Conservation (phyloP, 2,113 vertebrate species). For the Sinocyclocheilus grahami region DNA sequence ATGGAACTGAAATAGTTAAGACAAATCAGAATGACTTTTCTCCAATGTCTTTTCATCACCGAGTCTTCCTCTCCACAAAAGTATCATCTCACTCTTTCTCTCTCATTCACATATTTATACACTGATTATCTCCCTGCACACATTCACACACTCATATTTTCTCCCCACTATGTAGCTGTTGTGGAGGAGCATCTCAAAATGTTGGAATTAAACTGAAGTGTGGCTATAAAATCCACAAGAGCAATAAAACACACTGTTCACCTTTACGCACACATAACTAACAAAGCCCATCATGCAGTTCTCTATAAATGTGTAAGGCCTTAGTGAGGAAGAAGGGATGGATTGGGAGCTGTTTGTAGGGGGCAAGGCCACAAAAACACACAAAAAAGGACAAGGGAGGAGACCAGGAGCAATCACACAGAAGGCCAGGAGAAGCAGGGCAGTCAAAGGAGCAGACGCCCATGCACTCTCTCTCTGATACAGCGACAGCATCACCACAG, state of each 20-base stretch:
- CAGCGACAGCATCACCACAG: slow-evolving; percentile 21
- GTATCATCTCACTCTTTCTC: neutral
- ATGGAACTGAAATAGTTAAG: no score
- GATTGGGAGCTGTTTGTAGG: neutral
- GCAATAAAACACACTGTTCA: slow-evolving; percentile 39
- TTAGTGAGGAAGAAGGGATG: neutral
- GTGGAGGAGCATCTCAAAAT: neutral
- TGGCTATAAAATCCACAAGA: slow-evolving; percentile 44
- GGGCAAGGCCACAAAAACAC: slow-evolving; percentile 1
- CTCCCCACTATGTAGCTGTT: neutral
- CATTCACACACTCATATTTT: neutral
- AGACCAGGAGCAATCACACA: slow-evolving; percentile 15
- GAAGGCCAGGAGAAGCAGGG: slow-evolving; percentile 42
- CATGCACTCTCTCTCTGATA: slow-evolving; percentile 35
- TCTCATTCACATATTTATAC: neutral
- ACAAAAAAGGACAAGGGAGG: neutral
- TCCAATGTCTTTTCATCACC: neutral
- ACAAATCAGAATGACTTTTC: neutral
- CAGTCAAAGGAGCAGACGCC: slow-evolving; percentile 40
- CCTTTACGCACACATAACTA: slow-evolving; percentile 44
- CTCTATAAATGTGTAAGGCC: slow-evolving; percentile 31
- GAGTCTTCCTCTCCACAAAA: neutral
- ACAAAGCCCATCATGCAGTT: slow-evolving; percentile 38
- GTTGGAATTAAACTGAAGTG: slow-evolving; percentile 48
- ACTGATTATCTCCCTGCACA: slow-evolving; percentile 1